Conservation (phyloP, 2,888 invertebrate species). For the Girardia tigrina region DNA sequence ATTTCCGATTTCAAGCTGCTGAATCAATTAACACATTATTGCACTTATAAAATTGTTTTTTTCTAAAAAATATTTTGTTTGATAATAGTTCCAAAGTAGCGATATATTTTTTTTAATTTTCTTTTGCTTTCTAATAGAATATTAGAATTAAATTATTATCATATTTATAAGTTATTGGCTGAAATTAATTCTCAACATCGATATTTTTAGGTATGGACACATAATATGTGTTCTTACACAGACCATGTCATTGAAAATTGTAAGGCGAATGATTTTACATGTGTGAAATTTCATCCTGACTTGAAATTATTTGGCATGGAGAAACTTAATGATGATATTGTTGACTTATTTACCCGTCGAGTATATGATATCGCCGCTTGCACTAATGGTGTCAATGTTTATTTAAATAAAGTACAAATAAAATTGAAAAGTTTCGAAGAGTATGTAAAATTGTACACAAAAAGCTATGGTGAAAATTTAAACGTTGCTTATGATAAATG, state of each 20-base stretch:
- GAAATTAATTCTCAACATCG: no score
- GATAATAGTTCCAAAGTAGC: no score
- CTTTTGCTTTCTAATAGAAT: no score
- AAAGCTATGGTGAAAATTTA: conserved; percentile 63
- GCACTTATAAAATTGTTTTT: no score
- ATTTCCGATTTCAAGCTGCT: no score
- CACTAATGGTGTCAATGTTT: conserved; percentile 68
- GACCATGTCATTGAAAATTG: conserved; percentile 65
- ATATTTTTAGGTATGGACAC: conserved; percentile 65
- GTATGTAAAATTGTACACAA: conserved; percentile 79
- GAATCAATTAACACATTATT: no score
- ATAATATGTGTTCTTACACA: conserved; percentile 82
- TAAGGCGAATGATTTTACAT: conserved; percentile 48
- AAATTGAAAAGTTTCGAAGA: conserved; percentile 80
- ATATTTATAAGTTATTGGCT: no score
- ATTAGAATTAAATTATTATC: no score
- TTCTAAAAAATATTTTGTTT: no score
- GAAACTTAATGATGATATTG: conserved; percentile 74
- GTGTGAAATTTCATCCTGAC: conserved; percentile 84
- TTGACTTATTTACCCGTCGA: conserved; percentile 74
- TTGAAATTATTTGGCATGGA: conserved; percentile 87
- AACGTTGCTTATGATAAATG: conserved; percentile 66
- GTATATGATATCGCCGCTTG: conserved; percentile 92
- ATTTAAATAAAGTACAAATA: conserved; percentile 72
- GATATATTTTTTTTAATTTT: no score